Conservation (phyloP, 2,113 vertebrate species). For the Antechinus stuartii region DNA sequence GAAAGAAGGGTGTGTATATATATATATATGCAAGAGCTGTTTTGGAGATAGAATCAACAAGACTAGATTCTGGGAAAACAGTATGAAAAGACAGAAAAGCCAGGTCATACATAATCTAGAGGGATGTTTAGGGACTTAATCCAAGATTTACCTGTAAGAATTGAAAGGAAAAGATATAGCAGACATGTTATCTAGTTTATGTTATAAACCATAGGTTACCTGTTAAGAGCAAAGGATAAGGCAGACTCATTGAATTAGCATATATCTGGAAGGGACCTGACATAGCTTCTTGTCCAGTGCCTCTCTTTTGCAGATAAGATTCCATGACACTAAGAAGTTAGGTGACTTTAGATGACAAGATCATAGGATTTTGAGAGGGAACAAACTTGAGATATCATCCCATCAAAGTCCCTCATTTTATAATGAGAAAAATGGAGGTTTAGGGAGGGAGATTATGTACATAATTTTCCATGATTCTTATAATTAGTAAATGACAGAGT, state of each 20-base stretch:
- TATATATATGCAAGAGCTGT: too few species aligned
- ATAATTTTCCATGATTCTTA: constrained; percentile 21
- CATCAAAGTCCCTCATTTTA: constrained; percentile 36
- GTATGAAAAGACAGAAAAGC: not conserved
- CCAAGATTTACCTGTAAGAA: not conserved
- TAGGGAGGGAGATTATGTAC: not conserved
- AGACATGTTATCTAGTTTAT: not conserved
- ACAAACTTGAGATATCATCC: not conserved
- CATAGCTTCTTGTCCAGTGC: not conserved
- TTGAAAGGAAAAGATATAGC: not conserved
- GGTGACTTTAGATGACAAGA: not conserved
- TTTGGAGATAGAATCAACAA: not conserved
- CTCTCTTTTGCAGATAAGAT: not conserved
- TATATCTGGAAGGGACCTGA: not conserved
- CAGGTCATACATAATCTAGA: not conserved
- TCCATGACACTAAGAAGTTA: not conserved
- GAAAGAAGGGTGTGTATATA: not conserved
- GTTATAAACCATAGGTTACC: not conserved
- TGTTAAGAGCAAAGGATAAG: not conserved
- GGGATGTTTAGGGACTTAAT: too few species aligned
- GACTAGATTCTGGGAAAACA: not conserved
- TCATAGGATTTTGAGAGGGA: not conserved
- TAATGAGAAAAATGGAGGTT: not conserved
- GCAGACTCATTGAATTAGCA: not conserved
- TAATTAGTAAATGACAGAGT: constrained; percentile 22